Base-by-base conservation (phyloP, 2,113 vertebrate species). In the Meleagris gallopavo region DNA sequence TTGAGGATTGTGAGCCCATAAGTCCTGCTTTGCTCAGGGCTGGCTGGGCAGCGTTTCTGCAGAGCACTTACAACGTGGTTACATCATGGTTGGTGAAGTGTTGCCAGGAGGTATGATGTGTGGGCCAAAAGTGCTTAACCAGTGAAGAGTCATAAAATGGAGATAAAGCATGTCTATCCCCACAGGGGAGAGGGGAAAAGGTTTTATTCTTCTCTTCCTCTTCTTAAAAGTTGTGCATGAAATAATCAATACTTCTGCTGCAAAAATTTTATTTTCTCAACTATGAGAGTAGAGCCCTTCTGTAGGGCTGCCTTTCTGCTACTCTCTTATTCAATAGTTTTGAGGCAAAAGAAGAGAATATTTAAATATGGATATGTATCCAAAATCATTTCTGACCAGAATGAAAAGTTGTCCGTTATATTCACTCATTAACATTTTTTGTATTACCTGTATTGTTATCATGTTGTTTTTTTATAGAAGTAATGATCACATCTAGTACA, bases 91-190 rank as follows among this genome's bases (percentile, higher is more conserved):
- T 86, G 2, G 3, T 29, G 41, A 64, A 40, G 38, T 34, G 32
- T 29, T 52, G 22, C n/a, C 15, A 54, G n/a, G 66, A 73, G 30
- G 21, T n/a, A 13, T 2, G 13, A n/a, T 40, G 19, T n/a, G 12
- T 40, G 52, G n/a, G 46, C 20, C 70, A 58, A 40, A 77, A 70
- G 70, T 62, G 46, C 67, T 45, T n/a, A 15, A 6, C 13, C 65
- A n/a, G 38, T 6, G 16, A 61, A 13, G 45, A 57, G 30, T 62
- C 27, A 62, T 67, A 73, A 67, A 25, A 61, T 48, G 57, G 70
- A 34, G 52, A 21, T 48, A 14, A 58, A 72, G 29, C 0, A 1
- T 4, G 6, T n/a, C 8, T 9, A 19, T 21, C 55, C 32, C 19
- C 55, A 80, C 46, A 30, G 3, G 10, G 38, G 41, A 82, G 5